Percentiles rank a stretch among this genome's conserved stretches.
Conservation (phyloP, 2,888 invertebrate genomes). For the Orthosia cruda region DNA sequence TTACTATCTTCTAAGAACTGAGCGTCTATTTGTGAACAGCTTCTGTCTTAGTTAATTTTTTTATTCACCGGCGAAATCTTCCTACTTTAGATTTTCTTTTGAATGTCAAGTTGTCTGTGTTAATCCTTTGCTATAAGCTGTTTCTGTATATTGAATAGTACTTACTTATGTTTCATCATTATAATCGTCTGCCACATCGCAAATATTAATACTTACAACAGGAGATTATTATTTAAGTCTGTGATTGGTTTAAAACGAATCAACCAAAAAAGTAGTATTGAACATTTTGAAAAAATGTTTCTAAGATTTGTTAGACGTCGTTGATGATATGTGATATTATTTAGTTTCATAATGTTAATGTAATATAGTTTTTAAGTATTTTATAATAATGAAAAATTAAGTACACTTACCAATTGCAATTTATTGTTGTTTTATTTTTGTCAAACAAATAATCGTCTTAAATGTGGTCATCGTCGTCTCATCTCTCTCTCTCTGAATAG, state of each 20-base stretch:
- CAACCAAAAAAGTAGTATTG: conserved; percentile 56
- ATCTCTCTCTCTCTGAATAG: too few species aligned
- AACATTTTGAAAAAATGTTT: conserved; percentile 68
- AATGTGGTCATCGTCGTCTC: too few species aligned
- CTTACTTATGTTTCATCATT: conserved; percentile 75
- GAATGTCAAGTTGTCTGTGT: conserved; percentile 35
- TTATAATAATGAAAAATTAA: conserved; percentile 73
- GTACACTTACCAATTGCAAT: conserved; percentile 71
- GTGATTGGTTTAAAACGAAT: conserved; percentile 72
- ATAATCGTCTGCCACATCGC: conserved; percentile 54
- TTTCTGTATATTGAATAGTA: conserved; percentile 80
- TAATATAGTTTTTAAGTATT: conserved; percentile 69
- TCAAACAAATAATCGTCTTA: too few species aligned
- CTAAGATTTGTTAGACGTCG: conserved; percentile 75
- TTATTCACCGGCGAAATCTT: neutral
- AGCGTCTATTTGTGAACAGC: neutral
- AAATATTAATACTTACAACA: conserved; percentile 52
- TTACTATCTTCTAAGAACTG: neutral
- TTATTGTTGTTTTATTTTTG: conserved; percentile 65
- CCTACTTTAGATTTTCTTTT: conserved; percentile 13
- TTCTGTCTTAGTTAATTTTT: neutral
- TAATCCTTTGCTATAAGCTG: conserved; percentile 51
- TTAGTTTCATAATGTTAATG: conserved; percentile 81
- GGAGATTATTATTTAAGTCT: conserved; percentile 69
- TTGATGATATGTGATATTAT: conserved; percentile 91